phyloP scores from a whole-genome alignment of 92 coral and sea anemone genomes.

The Pocillopora grandis region DNA sequence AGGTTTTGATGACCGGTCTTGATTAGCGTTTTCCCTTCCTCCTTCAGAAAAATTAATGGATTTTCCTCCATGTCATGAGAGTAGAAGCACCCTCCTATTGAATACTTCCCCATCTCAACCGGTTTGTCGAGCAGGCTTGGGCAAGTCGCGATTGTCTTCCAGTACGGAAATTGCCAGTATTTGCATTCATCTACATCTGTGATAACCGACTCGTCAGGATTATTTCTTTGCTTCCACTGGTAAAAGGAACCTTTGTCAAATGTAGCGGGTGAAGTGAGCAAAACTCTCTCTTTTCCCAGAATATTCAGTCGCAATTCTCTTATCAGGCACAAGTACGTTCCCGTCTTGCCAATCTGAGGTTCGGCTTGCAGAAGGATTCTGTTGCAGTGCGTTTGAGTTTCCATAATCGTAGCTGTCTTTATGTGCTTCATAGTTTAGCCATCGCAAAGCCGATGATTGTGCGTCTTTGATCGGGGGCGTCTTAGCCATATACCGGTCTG shows the following conservation, averaged over 20 bases:
- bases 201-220: background rate
- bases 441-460: conserved; percentile 29
- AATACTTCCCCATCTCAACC: conserved; percentile 37
- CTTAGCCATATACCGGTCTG: conserved; percentile 46
- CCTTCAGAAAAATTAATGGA: conserved; percentile 21
- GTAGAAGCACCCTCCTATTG: conserved; percentile 42
- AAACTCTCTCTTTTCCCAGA: background rate
- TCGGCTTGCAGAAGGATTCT: conserved; percentile 58
- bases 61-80: conserved; percentile 33
- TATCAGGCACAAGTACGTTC: conserved; percentile 52
- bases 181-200: background rate
- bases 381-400: conserved; percentile 34
- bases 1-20: background rate
- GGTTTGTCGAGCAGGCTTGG: conserved; percentile 27
- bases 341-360: conserved; percentile 65
- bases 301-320: conserved; percentile 47
- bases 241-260: conserved; percentile 30
- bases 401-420: conserved; percentile 43
- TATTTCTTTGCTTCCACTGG: background rate
- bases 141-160: conserved; percentile 39
- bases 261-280: background rate
- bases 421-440: conserved; percentile 33
- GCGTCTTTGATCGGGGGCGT: background rate
- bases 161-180: conserved; percentile 33
- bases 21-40: background rate